A percentile compares a stretch with the other conserved stretches of the same genome.
Evolutionary conservation across 2,113 vertebrate genomes (phyloP).

Genomic region (Catagonus wagneri): DNA sequence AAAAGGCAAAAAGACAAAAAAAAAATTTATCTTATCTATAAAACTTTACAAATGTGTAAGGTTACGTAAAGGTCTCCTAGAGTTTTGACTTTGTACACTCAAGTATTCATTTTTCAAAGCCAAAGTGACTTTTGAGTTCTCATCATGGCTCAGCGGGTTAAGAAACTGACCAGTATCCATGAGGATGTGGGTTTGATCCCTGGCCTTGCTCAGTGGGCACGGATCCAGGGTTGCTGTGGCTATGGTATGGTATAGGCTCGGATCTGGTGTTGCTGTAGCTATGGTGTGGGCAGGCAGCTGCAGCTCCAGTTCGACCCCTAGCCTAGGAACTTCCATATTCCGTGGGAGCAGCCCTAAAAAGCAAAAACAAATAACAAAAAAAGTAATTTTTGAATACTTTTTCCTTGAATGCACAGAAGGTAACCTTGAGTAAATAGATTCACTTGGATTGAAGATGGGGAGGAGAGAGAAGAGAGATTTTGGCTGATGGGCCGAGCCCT

Average conservation of each 20-base stretch:
- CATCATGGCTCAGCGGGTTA: too few relatives aligned
- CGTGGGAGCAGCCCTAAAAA: too few relatives aligned
- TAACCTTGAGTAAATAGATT: background rate
- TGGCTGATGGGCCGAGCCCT: background rate
- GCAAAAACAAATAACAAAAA: background rate
- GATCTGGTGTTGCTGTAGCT: too few relatives aligned
- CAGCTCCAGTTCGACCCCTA: too few relatives aligned
- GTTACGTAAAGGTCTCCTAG: background rate
- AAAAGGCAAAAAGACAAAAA: too few relatives aligned
- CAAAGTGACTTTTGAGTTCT: background rate
- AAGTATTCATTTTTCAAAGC: conserved; percentile 52
- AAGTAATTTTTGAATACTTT: background rate
- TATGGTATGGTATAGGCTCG: too few relatives aligned
- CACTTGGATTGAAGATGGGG: background rate
- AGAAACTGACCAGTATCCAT: too few relatives aligned
- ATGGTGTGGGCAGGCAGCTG: too few relatives aligned
- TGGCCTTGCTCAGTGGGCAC: too few relatives aligned
- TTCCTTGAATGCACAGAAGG: background rate
- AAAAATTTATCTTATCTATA: conserved; percentile 3
- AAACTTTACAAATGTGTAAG: conserved; percentile 47
- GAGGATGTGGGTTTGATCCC: too few relatives aligned
- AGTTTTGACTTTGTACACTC: conserved; percentile 59
- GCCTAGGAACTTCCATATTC: too few relatives aligned
- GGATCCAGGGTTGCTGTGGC: too few relatives aligned
- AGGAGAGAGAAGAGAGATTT: background rate